A percentile compares a stretch with the other conserved stretches of the same genome.
Evolutionary conservation across 2,888 invertebrate species (phyloP).

Genomic region (Eupithecia subfuscata): DNA sequence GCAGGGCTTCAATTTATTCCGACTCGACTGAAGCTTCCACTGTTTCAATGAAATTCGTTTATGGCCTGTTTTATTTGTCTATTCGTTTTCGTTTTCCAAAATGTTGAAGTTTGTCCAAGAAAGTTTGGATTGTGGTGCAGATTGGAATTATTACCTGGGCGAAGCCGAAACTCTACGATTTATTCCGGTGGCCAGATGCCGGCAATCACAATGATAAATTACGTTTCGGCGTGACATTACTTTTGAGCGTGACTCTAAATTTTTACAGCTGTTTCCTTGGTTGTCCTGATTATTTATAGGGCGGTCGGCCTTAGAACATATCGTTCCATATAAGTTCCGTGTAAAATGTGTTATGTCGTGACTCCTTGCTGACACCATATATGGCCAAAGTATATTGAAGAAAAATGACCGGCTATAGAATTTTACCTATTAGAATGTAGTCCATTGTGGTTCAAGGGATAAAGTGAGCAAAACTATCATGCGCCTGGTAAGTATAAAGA

Average conservation of each 20-base stretch:
- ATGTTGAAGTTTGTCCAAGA: slow-evolving; percentile 71
- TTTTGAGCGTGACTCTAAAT: slow-evolving; percentile 65
- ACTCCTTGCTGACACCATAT: slow-evolving; percentile 12
- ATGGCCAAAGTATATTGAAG: slow-evolving; percentile 2
- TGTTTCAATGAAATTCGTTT: slow-evolving; percentile 64
- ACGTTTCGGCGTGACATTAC: slow-evolving; percentile 60
- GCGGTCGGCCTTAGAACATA: slow-evolving; percentile 37
- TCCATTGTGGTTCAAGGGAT: background rate
- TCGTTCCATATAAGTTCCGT: slow-evolving; percentile 40
- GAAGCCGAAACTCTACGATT: slow-evolving; percentile 75
- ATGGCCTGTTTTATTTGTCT: slow-evolving; percentile 72
- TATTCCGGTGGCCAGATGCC: slow-evolving; percentile 76
- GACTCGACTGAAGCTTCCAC: slow-evolving; percentile 64
- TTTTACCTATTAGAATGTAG: background rate
- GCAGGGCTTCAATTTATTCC: slow-evolving; percentile 72
- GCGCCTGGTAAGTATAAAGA: background rate
- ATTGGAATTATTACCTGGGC: slow-evolving; percentile 80
- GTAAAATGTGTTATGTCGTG: slow-evolving; percentile 45
- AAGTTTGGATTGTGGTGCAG: slow-evolving; percentile 69
- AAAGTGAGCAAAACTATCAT: background rate
- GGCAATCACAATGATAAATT: slow-evolving; percentile 74
- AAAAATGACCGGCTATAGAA: background rate
- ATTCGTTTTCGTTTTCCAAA: slow-evolving; percentile 70
- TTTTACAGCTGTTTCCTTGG: slow-evolving; percentile 58
- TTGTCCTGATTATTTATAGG: slow-evolving; percentile 41